Conservation (phyloP, 2,888 invertebrate genomes). For the Nudaria mundana region DNA sequence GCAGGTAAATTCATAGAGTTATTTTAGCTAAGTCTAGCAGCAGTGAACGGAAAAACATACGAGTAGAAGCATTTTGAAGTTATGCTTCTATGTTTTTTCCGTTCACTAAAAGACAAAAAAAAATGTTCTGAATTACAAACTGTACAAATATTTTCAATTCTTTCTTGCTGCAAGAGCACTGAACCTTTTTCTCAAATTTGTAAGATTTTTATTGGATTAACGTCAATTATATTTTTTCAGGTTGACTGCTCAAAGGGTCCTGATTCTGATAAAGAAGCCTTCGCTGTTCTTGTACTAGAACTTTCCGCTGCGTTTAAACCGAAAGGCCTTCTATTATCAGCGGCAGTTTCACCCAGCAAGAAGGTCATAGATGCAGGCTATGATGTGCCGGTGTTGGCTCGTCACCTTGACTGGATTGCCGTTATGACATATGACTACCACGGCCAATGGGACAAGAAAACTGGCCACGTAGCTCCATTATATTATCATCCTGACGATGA, state of each 20-base stretch:
- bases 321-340: conserved; percentile 86
- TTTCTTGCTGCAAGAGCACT: too few species aligned
- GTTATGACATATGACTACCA: conserved; percentile 97
- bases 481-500: conserved; percentile 92
- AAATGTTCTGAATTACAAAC: too few species aligned
- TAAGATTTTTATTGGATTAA: too few species aligned
- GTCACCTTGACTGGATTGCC: conserved; percentile 93
- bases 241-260: conserved; percentile 93
- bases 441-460: conserved; percentile 95
- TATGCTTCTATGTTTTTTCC: too few species aligned
- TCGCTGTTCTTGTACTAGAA: conserved; percentile 87
- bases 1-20: conserved; percentile 86
- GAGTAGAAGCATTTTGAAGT: too few species aligned
- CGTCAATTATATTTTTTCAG: conserved; percentile 58
- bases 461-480: conserved; percentile 93
- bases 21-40: too few species aligned
- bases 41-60: too few species aligned
- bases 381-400: conserved; percentile 87
- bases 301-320: conserved; percentile 85
- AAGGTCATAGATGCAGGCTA: conserved; percentile 93
- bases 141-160: too few species aligned
- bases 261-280: conserved; percentile 90
- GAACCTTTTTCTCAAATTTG: too few species aligned
- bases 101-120: too few species aligned
- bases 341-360: conserved; percentile 94